These are phyloP conservation scores for Labeo catla DNA, from an alignment of 2,113 vertebrate genomes.

Conservation along the genomic window DNA sequence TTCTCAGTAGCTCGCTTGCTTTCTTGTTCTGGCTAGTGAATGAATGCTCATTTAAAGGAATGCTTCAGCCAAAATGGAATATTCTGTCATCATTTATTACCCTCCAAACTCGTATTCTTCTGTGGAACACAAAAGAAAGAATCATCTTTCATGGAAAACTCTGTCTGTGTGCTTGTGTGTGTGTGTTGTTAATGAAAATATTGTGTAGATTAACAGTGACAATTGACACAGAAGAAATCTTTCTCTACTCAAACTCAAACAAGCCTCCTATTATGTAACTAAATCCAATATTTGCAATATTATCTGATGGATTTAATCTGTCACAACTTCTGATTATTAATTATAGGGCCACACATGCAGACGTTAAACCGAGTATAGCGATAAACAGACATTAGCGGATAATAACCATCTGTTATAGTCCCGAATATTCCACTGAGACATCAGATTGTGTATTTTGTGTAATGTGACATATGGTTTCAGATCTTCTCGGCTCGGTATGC, in stretches of 20 bases:
- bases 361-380: neutral
- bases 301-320: conserved; percentile 12
- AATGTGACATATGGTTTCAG: conserved; percentile 20
- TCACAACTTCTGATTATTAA: conserved; percentile 28
- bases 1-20: conserved; percentile 6
- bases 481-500: neutral
- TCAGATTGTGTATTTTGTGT: neutral
- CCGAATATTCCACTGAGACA: conserved; percentile 20
- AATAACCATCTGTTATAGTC: conserved; percentile 22
- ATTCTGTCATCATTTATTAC: neutral
- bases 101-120: neutral
- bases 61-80: neutral
- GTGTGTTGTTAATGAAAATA: conserved; percentile 28
- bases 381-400: conserved; percentile 31
- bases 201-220: neutral
- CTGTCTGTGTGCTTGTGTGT: conserved; percentile 15
- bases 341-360: conserved; percentile 21
- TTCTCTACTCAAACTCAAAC: neutral
- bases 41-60: conserved; percentile 17
- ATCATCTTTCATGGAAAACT: neutral
- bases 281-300: conserved; percentile 8
- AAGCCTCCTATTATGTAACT: conserved; percentile 1
- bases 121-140: conserved; percentile 3
- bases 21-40: neutral
- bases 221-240: neutral